A percentile compares a stretch with the other conserved stretches of the same genome.
phyloP scores from a whole-genome alignment of 2,797 vertebrate species.

The Intellagama lesueurii region DNA sequence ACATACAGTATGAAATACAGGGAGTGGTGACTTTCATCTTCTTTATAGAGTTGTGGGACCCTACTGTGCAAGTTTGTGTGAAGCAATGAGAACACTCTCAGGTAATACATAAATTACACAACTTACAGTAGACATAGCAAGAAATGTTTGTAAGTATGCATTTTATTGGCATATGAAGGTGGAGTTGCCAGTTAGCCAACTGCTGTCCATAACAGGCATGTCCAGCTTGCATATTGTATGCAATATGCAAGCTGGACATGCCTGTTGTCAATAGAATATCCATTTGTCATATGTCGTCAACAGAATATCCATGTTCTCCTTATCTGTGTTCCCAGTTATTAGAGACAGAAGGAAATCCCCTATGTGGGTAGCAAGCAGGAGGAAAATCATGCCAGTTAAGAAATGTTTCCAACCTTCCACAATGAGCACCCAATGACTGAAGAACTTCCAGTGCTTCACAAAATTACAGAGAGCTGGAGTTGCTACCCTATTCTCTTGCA shows the following conservation, averaged over 20 bases:
- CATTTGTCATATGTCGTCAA: not conserved
- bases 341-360: not conserved
- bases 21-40: not conserved
- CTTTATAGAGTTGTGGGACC: not conserved
- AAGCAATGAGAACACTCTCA: not conserved
- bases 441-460: no score
- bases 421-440: not conserved
- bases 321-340: no score
- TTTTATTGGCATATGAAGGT: not conserved
- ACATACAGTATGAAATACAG: not conserved
- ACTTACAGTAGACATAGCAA: not conserved
- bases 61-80: not conserved
- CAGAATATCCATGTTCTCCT: no score
- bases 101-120: not conserved
- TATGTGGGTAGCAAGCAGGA: not conserved
- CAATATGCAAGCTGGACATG: not conserved
- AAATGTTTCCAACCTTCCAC: not conserved
- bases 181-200: not conserved
- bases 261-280: not conserved
- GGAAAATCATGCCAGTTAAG: not conserved
- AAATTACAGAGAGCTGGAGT: no score
- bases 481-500: no score
- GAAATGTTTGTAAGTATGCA: not conserved
- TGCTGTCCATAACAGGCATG: not conserved
- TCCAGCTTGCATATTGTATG: not conserved